Conservation (phyloP, 1,140 invertebrate genomes). For the Scaptodrosophila lebanonensis region DNA sequence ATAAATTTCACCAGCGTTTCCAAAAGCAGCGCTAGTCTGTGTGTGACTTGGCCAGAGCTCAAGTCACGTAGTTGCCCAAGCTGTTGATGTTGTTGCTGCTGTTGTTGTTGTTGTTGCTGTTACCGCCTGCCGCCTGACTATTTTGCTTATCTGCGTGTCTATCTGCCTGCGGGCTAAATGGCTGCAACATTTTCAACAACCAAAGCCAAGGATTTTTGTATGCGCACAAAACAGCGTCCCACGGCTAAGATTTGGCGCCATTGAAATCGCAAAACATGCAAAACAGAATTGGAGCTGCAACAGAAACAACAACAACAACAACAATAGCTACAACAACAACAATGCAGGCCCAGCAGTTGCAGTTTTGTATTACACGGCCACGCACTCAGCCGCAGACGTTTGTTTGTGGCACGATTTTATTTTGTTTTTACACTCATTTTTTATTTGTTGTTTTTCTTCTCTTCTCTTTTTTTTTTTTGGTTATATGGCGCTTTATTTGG, state of each 20-base stretch:
- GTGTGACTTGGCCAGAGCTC: constrained; percentile 4
- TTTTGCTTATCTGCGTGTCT: constrained; percentile 48
- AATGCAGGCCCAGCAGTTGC: constrained; percentile 10
- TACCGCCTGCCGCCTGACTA: too few relatives aligned
- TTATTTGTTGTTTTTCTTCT: too few relatives aligned
- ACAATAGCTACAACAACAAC: constrained; percentile 15
- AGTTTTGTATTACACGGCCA: constrained; percentile 30
- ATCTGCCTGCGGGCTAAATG: constrained; percentile 52
- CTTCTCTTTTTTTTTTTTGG: constrained; percentile 23
- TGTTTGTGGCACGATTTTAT: constrained; percentile 41
- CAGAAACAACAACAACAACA: constrained; percentile 27
- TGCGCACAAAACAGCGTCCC: constrained; percentile 53
- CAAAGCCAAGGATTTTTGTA: constrained; percentile 59
- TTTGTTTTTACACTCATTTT: too few relatives aligned
- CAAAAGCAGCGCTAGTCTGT: too few relatives aligned
- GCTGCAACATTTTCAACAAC: constrained; percentile 40
- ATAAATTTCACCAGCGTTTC: too few relatives aligned
- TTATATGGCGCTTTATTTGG: constrained; percentile 55
- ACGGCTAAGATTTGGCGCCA: constrained; percentile 69
- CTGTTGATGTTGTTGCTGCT: too few relatives aligned
- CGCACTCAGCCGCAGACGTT: constrained; percentile 30
- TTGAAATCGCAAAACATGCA: constrained; percentile 66
- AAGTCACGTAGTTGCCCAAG: constrained; percentile 24
- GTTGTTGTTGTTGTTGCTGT: too few relatives aligned
- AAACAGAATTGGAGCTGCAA: constrained; percentile 36